Percentiles rank a stretch among this genome's conserved stretches.
Evolutionary conservation across 2,888 invertebrate species (phyloP).

Genomic region (Stomorhina lunata): DNA sequence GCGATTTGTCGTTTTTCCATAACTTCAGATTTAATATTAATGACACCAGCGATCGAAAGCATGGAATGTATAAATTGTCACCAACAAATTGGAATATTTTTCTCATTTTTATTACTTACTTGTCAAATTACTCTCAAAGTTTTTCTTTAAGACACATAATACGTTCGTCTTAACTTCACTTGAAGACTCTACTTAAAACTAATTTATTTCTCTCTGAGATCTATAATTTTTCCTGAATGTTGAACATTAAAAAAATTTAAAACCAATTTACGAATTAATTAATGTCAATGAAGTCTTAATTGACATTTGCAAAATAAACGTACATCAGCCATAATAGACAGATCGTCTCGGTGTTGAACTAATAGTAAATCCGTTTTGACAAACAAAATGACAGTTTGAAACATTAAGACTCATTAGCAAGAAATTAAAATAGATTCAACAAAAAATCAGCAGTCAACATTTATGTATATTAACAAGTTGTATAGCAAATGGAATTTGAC

Average conservation of each 20-base stretch:
- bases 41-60: too few species aligned
- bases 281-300: slow-evolving; percentile 44
- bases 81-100: too few species aligned
- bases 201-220: background rate
- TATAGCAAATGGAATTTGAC: background rate
- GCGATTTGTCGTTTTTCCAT: too few species aligned
- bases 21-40: too few species aligned
- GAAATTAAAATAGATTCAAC: slow-evolving; percentile 43
- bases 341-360: background rate
- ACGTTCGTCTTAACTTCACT: background rate
- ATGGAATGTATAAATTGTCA: too few species aligned
- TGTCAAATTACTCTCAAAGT: too few species aligned
- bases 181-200: background rate
- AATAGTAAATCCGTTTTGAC: background rate
- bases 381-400: slow-evolving; percentile 26
- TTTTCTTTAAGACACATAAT: too few species aligned
- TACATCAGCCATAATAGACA: slow-evolving; percentile 7
- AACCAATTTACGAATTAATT: slow-evolving; percentile 50
- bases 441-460: slow-evolving; percentile 7
- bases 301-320: slow-evolving; percentile 26
- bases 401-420: slow-evolving; percentile 57
- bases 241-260: too few species aligned
- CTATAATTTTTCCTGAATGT: background rate
- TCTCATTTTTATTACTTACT: too few species aligned
- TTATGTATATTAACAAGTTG: background rate